Evolutionary conservation across 2,113 vertebrate species (phyloP).

Genomic region (Tinamus guttatus): DNA sequence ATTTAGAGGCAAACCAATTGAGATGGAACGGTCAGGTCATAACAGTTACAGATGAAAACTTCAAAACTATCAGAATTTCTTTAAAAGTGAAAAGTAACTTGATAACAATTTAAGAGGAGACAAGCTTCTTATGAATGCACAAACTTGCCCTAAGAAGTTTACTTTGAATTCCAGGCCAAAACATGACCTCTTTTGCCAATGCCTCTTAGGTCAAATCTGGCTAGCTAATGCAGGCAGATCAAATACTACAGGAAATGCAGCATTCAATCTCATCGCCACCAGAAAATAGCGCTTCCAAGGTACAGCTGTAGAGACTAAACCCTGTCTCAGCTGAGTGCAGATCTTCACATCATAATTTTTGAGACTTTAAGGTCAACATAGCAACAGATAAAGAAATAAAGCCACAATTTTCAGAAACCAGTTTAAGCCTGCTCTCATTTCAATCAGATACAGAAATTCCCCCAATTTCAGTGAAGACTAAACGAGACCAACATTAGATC

Average conservation of each 20-base stretch:
- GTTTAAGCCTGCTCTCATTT: background rate
- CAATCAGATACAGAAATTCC: background rate
- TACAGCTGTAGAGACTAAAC: background rate
- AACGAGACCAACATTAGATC: background rate
- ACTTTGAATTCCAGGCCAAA: background rate
- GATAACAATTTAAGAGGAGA: background rate
- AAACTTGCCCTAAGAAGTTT: background rate
- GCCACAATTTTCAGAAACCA: background rate
- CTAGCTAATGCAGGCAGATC: background rate
- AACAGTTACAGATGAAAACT: background rate
- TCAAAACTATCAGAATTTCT: background rate
- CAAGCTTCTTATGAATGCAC: background rate
- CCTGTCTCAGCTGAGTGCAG: background rate
- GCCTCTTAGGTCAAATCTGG: background rate
- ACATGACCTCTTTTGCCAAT: background rate
- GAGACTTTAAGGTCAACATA: background rate
- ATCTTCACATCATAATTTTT: background rate
- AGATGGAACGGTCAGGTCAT: background rate
- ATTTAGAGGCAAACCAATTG: background rate
- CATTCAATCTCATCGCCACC: background rate
- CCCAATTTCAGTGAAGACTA: background rate
- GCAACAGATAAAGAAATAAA: background rate
- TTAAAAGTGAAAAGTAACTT: background rate
- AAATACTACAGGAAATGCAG: background rate
- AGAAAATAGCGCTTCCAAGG: background rate